Base-by-base conservation (phyloP, 2,797 vertebrate genomes). In the Bothrops alternatus region DNA sequence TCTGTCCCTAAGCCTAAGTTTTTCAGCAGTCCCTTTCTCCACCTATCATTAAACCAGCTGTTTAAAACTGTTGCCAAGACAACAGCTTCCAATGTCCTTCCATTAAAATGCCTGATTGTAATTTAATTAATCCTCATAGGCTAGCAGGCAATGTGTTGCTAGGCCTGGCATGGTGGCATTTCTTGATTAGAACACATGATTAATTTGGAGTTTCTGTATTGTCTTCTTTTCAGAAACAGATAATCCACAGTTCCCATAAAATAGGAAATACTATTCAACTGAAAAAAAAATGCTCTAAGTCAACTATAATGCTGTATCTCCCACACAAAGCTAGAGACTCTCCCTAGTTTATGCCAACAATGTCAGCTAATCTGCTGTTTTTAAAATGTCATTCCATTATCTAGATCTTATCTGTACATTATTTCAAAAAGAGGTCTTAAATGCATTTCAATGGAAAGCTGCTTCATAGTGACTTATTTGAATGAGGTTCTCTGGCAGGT, bases 1-100 rank as follows among this genome's bases (percentile, higher is more conserved):
- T 69, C 37, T 37, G 47, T 78, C 91, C 65, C 47, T 37, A 88
- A 95, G 86, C 20, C 47, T 55, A 87, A 47, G 50, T 58, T 86
- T 93, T 90, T 93, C 56, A 94, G 89, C 69, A 87, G 78, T 88
- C 85, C 63, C 90, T 73, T 63, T 90, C 78, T 90, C n/a, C 95
- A 95, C 96, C 97, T 96, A 96, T 97, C 97, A 95, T 96, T 97
- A 95, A 93, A 90, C 92, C 92, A 93, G 57, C 73, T 95, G 69
- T 93, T 95, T 92, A 94, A 94, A 93, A 85, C n/a, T 25, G 87
- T 94, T 96, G 88, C 93, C 94, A 92, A 93, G 95, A 87, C 94
- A 93, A 95, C 94, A 92, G 60, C 89, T 86, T 93, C 90, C 78
- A 92, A 96, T 96, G 94, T 65, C 87, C 60, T 89, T 95, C 95